phyloP scores from a whole-genome alignment of 2,797 vertebrate species.

The Onychomys arenicola region DNA sequence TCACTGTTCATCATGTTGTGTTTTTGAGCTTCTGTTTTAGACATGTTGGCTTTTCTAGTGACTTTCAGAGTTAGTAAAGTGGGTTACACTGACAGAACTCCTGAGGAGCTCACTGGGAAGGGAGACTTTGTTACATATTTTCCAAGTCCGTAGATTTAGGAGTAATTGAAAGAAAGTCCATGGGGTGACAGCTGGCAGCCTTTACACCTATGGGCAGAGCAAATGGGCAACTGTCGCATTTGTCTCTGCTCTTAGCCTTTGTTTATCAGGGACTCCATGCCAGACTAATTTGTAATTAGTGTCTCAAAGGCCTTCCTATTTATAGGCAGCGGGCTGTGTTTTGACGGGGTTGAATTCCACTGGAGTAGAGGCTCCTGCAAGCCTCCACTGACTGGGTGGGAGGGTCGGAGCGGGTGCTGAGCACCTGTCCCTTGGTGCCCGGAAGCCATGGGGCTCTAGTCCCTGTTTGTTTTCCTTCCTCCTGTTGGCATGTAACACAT shows the following conservation, averaged over 20 bases:
- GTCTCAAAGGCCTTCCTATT: conserved; percentile 86
- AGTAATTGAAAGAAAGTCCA: not conserved
- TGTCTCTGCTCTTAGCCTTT: conserved; percentile 80
- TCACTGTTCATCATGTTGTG: not conserved
- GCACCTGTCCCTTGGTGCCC: conserved; percentile 71
- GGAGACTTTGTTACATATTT: not conserved
- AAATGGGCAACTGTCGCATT: conserved; percentile 16
- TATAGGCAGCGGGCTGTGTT: conserved; percentile 86
- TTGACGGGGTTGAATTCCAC: conserved; percentile 83
- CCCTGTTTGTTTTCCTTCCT: conserved; percentile 9
- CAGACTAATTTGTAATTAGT: conserved; percentile 87
- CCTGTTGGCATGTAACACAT: conserved; percentile 38
- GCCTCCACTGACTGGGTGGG: conserved; percentile 75
- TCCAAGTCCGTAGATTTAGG: conserved; percentile 10
- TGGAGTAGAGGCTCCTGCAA: conserved; percentile 84
- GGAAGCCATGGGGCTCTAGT: conserved; percentile 60
- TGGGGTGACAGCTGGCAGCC: not conserved
- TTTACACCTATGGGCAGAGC: conserved; percentile 33
- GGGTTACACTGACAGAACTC: not conserved
- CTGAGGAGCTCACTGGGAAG: conserved; percentile 35
- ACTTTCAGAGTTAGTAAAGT: conserved; percentile 48
- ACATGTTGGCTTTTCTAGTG: conserved; percentile 2
- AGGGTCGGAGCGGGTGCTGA: conserved; percentile 80
- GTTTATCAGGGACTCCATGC: conserved; percentile 83
- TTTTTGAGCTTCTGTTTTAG: not conserved